phyloP scores from a whole-genome alignment of 1,140 invertebrate genomes.

The Drosophila truncata region DNA sequence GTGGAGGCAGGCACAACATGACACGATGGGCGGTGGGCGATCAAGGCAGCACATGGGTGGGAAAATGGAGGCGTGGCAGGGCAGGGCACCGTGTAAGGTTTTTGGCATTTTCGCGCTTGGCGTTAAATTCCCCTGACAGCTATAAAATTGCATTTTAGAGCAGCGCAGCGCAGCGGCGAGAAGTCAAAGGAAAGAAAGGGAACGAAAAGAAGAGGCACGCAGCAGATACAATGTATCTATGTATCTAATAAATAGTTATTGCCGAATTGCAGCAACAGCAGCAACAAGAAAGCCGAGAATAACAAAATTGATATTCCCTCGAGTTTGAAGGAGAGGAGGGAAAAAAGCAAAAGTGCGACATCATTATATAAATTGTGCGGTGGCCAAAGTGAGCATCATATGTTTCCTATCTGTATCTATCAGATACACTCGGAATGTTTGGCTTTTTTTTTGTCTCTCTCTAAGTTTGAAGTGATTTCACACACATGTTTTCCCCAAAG shows the following conservation, averaged over 20 bases:
- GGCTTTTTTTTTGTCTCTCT: constrained; percentile 8
- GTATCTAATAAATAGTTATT: constrained; percentile 84
- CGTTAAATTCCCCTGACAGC: constrained; percentile 83
- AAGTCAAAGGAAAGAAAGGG: constrained; percentile 34
- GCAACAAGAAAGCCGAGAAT: background rate
- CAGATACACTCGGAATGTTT: constrained; percentile 65
- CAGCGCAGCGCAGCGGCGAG: constrained; percentile 56
- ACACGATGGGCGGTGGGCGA: constrained; percentile 39
- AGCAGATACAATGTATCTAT: constrained; percentile 68
- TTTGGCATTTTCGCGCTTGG: constrained; percentile 81
- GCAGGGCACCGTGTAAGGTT: constrained; percentile 46
- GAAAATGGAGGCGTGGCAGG: background rate
- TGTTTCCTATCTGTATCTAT: constrained; percentile 81
- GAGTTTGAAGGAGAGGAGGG: constrained; percentile 6
- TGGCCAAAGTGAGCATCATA: constrained; percentile 70
- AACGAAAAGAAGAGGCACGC: constrained; percentile 25
- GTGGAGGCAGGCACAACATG: constrained; percentile 69
- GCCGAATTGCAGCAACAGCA: constrained; percentile 63
- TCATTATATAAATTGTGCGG: constrained; percentile 82
- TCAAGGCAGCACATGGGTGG: background rate
- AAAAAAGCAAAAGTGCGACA: constrained; percentile 74
- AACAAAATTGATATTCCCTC: constrained; percentile 80
- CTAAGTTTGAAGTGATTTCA: constrained; percentile 75
- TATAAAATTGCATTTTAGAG: constrained; percentile 84
- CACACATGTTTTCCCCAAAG: constrained; percentile 72